Evolutionary conservation across 2,113 vertebrate genomes (phyloP), one percentile per base, ranked within the genome.

Genomic region (Cebus imitator): DNA sequence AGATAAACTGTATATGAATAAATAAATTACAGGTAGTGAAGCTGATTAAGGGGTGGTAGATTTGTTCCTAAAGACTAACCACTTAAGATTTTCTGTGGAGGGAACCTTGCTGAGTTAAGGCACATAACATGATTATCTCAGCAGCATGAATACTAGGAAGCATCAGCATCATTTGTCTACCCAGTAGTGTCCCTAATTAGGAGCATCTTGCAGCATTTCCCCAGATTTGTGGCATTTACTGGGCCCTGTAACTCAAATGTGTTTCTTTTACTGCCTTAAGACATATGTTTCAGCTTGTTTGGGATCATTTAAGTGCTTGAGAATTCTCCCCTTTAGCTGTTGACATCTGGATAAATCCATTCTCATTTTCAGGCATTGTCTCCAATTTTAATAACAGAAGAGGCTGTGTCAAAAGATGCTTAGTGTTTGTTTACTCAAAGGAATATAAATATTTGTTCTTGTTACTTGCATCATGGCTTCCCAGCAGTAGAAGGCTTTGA

Each of bases 311-410:
- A 92, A 88, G 68, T 88, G 66, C 64, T 87, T 93, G 82, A 32
- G 95, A 95, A 96, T 95, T 92, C 89, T 95, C 35, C 27, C 57
- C 43, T 83, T 94, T 72, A 64, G 93, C 50, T 97, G 91, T 93
- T 95, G 96, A 97, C 95, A 95, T 95, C 89, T 97, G 76, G 91
- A 97, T 92, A 97, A 95, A 98, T 95, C 84, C 95, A 93, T 98
- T 97, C 91, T 98, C 35, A 84, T 96, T 98, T 97, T 94, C 84
- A 91, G 83, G 40, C 84, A 95, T 97, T 94, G 76, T 91, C 90
- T 96, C 57, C 87, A 83, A 37, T 97, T 95, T 97, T 95, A 97
- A 95, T 96, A 95, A 95, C 8, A 48, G 87, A 93, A 94, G 48
- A 96, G 73, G 52, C 68, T 93, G 76, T 96, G 76, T 95, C 78